A percentile compares a stretch with the other conserved stretches of the same genome.
Conservation (phyloP, 2,888 invertebrate genomes). For the Monoplex corrugatus region DNA sequence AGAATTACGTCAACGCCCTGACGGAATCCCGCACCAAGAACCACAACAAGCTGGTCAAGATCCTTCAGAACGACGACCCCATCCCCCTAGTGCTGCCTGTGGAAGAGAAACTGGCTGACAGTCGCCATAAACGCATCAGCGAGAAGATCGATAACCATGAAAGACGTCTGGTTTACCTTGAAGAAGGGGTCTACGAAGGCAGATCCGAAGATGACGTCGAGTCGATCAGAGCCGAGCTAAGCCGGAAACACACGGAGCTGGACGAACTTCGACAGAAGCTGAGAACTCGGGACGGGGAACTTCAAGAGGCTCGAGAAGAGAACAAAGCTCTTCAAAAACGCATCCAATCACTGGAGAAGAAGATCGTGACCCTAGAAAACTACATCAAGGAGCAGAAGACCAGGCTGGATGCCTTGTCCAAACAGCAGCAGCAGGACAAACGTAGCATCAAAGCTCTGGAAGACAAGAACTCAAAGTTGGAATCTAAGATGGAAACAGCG, state of each 20-base stretch:
- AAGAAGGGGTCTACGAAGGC: constrained; percentile 2
- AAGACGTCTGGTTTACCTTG: neutral
- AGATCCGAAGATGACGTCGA: neutral
- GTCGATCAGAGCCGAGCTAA: neutral
- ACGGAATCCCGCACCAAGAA: constrained; percentile 25
- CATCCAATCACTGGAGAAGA: constrained; percentile 7
- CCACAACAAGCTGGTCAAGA: neutral
- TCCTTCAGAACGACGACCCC: neutral
- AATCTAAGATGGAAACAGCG: constrained; percentile 8
- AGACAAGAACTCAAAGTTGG: neutral
- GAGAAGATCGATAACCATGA: constrained; percentile 27
- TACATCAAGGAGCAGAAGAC: constrained; percentile 15
- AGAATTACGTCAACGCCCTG: constrained; percentile 26
- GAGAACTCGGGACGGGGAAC: constrained; percentile 7
- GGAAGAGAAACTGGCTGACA: neutral
- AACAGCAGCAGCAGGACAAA: constrained; percentile 26
- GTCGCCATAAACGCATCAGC: neutral
- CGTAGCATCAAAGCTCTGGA: constrained; percentile 15
- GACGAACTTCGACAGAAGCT: constrained; percentile 10
- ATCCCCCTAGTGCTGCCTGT: neutral
- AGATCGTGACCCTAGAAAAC: neutral
- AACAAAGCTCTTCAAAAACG: constrained; percentile 25
- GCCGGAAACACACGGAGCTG: neutral
- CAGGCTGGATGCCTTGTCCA: neutral
- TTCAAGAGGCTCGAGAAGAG: neutral